Conservation (phyloP, 2,797 vertebrate genomes). For the Simalia tracyae region DNA sequence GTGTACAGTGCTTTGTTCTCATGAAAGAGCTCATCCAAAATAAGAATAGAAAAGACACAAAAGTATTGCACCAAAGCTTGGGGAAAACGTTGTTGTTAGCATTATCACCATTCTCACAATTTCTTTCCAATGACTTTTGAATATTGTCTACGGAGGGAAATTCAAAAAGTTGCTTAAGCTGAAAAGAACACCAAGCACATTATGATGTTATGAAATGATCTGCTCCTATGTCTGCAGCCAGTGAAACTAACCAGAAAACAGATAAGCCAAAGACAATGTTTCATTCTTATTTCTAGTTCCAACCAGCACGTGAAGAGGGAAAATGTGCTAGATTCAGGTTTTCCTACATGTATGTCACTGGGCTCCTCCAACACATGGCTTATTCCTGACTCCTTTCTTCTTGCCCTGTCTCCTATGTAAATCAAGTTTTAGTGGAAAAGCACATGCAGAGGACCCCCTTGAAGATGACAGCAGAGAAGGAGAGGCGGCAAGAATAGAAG, state of each 20-base stretch:
- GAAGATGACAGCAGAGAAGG: background rate
- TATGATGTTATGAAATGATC: background rate
- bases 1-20: background rate
- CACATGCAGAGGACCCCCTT: background rate
- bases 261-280: background rate
- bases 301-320: background rate
- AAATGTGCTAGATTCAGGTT: background rate
- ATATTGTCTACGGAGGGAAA: background rate
- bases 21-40: background rate
- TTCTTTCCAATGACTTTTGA: background rate
- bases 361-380: background rate
- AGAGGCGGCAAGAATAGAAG: background rate
- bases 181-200: background rate
- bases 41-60: background rate
- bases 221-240: background rate
- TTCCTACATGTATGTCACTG: background rate
- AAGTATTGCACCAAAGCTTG: background rate
- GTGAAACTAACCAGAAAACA: background rate
- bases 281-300: background rate
- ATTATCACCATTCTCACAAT: background rate
- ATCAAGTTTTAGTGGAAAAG: background rate
- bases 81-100: background rate
- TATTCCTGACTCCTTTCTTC: background rate
- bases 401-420: background rate
- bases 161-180: background rate